Conservation (phyloP, 2,797 vertebrate species). For the Karalla daura region DNA sequence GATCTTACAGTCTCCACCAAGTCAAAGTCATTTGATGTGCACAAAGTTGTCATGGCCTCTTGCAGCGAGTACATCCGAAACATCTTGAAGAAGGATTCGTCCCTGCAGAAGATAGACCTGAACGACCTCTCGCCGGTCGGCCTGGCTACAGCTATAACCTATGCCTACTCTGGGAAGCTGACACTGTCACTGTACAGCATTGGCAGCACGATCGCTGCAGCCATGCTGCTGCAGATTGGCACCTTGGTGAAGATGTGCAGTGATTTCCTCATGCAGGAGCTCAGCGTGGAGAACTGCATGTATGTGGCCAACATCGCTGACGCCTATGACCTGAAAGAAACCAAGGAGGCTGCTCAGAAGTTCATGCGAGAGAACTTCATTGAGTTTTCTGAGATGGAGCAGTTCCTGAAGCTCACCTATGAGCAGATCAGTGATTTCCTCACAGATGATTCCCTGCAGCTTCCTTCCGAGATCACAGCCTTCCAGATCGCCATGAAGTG, state of each 20-base stretch:
- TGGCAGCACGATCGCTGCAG: conserved; percentile 96
- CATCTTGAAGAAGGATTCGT: conserved; percentile 93
- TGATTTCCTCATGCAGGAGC: conserved; percentile 96
- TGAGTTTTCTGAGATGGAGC: conserved; percentile 98
- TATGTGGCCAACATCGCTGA: conserved; percentile 96
- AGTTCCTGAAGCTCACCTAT: conserved; percentile 98
- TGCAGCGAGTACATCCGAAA: conserved; percentile 95
- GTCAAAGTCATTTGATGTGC: conserved; percentile 96
- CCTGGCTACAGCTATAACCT: conserved; percentile 94
- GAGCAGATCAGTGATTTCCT: conserved; percentile 99
- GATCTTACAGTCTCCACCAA: conserved; percentile 95
- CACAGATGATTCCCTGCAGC: conserved; percentile 93
- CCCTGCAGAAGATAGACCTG: conserved; percentile 92
- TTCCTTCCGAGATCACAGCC: conserved; percentile 96
- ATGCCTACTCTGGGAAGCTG: conserved; percentile 97
- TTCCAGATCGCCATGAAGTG: conserved; percentile 99
- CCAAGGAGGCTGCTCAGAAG: conserved; percentile 93
- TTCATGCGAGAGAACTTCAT: conserved; percentile 99
- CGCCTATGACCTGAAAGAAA: conserved; percentile 93
- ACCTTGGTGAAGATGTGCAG: conserved; percentile 98
- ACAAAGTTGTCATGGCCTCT: conserved; percentile 97
- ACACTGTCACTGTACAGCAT: conserved; percentile 97
- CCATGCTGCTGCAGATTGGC: conserved; percentile 91
- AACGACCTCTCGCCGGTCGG: conserved; percentile 93
- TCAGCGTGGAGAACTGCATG: conserved; percentile 98